Evolutionary conservation across 2,113 vertebrate genomes (phyloP).

Genomic region (Cromileptes altivelis): DNA sequence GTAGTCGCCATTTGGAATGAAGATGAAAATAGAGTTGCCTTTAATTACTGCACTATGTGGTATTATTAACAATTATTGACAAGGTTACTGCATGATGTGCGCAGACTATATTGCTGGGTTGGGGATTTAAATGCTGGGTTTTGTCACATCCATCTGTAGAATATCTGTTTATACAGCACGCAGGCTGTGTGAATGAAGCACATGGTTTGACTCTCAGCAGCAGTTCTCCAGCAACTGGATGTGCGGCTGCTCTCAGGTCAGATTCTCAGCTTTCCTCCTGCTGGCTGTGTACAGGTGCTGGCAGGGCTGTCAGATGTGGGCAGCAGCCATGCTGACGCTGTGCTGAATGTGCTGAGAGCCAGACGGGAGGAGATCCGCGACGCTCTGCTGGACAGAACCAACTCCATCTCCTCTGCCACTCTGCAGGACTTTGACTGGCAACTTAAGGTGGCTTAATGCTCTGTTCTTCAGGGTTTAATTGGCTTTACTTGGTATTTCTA

Average conservation of each 20-base stretch:
- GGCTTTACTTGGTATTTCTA: neutral
- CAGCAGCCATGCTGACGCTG: constrained; percentile 79
- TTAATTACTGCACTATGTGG: neutral
- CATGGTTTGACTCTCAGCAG: no score
- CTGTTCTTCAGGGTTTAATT: neutral
- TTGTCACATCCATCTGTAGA: no score
- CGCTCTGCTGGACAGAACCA: constrained; percentile 88
- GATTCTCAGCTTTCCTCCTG: neutral
- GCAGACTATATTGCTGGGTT: no score
- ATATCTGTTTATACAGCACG: no score
- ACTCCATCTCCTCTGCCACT: constrained; percentile 88
- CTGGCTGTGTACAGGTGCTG: constrained; percentile 80
- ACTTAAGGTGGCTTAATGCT: constrained; percentile 87
- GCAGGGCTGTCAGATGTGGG: constrained; percentile 83
- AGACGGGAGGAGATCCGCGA: constrained; percentile 89
- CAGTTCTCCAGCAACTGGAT: neutral
- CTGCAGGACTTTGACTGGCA: constrained; percentile 98
- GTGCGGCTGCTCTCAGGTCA: constrained; percentile 1
- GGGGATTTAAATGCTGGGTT: no score
- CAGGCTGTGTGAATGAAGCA: no score
- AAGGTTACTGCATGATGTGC: no score
- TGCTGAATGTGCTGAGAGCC: constrained; percentile 87
- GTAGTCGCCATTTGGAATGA: neutral
- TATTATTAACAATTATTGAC: neutral
- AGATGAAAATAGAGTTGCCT: neutral